Evolutionary conservation across 2,888 invertebrate genomes (phyloP).

Genomic region (Zaprionus bogoriensis): DNA sequence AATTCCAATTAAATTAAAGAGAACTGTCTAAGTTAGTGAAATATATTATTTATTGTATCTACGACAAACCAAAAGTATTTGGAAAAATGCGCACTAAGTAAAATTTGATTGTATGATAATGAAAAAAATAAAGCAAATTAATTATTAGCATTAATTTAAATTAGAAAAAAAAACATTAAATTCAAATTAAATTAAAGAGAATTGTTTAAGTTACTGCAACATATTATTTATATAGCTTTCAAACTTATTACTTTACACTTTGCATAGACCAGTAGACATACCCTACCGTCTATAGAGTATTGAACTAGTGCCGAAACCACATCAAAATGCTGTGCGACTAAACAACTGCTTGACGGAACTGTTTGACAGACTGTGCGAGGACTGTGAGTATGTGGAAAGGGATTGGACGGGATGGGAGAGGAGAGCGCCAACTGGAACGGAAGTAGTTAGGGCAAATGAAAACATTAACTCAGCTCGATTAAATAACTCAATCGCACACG

Average conservation of each 20-base stretch:
- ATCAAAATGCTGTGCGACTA: slow-evolving; percentile 45
- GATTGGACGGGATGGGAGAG: neutral
- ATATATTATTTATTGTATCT: too few species aligned
- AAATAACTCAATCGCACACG: slow-evolving; percentile 55
- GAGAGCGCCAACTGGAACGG: slow-evolving; percentile 46
- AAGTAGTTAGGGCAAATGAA: slow-evolving; percentile 62
- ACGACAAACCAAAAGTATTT: too few species aligned
- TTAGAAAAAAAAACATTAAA: too few species aligned
- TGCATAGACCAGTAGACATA: neutral
- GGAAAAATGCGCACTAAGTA: too few species aligned
- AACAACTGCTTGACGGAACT: slow-evolving; percentile 21
- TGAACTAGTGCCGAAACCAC: slow-evolving; percentile 52
- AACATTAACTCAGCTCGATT: slow-evolving; percentile 48
- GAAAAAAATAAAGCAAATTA: neutral
- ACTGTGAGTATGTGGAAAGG: neutral
- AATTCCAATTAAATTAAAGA: too few species aligned
- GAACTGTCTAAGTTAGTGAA: too few species aligned
- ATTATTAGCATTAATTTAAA: too few species aligned
- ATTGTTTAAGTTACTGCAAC: too few species aligned
- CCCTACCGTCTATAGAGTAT: neutral
- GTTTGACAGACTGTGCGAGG: slow-evolving; percentile 14
- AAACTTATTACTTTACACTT: too few species aligned
- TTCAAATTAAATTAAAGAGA: too few species aligned
- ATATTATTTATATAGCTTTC: too few species aligned
- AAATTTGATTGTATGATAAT: too few species aligned